Evolutionary conservation across 1,140 invertebrate genomes (phyloP), one percentile per base, ranked within the genome.

Genomic region (Pseudomyrmex dendroicus): DNA sequence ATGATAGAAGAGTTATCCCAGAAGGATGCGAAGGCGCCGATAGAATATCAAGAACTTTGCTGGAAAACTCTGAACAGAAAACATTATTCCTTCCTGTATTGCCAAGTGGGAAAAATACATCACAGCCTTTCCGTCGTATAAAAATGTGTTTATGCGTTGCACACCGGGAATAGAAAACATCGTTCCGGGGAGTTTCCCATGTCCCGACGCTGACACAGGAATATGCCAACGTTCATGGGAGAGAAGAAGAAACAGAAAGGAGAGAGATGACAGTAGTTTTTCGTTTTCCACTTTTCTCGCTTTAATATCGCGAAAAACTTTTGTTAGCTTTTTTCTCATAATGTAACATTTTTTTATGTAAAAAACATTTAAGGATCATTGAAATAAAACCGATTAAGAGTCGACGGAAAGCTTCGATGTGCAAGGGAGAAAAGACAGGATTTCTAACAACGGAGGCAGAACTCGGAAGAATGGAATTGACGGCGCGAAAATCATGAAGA

Each of bases 71-170:
- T 78, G 89, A 90, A 93, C 89, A 92, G 91, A 93, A 84, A 86
- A 74, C 87, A 85, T 89, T 89, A 89, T 89, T 89, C 86, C 90
- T 91, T 90, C 72, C 80, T 72, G 62, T 82, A 89, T 70, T 67
- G 62, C 48, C 68, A 52, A 83, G 57, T 73, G 87, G 84, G 85
- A 78, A 89, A 91, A 91, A 93, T 93, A 93, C 91, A 93, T 93
- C 92, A 35, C 35, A 89, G 90, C 90, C 87, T 83, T 66, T 90
- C 89, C 88, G 92, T 93, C 91, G 90, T 92, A 93, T 93, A 93
- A 92, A 93, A 93, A 93, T 92, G 92, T 93, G 91, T 91, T 93
- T 92, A 93, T 91, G 91, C 89, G 89, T 72, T 56, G 84, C 72
- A 83, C 83, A 84, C 67, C 22, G 35, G 82, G 87, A 91, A 92